A percentile compares a stretch with the other conserved stretches of the same genome.
Evolutionary conservation across 2,113 vertebrate genomes (phyloP).

Genomic region (Calidris pugnax): DNA sequence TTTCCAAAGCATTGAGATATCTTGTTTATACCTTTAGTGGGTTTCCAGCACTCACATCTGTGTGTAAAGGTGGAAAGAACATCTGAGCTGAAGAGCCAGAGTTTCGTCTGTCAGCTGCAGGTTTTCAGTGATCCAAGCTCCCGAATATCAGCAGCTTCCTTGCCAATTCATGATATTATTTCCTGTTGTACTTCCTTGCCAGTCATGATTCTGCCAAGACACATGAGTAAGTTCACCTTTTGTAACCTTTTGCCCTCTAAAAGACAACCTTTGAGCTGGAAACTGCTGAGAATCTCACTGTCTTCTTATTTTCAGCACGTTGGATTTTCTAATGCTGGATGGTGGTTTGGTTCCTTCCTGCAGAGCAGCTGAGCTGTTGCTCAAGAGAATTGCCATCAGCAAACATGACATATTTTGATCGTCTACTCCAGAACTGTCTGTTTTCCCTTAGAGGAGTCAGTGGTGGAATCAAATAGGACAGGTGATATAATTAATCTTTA

Average conservation of each 20-base stretch:
- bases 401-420: background rate
- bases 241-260: background rate
- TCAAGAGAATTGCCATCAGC: background rate
- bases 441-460: background rate
- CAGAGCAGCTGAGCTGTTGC: background rate
- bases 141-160: background rate
- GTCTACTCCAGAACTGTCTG: background rate
- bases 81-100: background rate
- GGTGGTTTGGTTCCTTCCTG: background rate
- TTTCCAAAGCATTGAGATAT: background rate
- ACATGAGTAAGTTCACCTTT: background rate
- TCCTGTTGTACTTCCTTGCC: background rate
- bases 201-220: background rate
- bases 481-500: background rate
- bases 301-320: background rate
- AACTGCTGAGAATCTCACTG: background rate
- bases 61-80: constrained; percentile 16
- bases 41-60: constrained; percentile 17
- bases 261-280: background rate
- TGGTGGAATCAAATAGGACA: background rate
- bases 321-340: background rate
- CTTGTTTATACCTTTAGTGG: constrained; percentile 9
- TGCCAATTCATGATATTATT: background rate
- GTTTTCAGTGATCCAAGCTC: background rate
- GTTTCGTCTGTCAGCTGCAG: background rate